These are phyloP conservation scores for Aleiodes sp. DNA, from an alignment of 1,140 invertebrate species.

Conservation along the genomic window DNA sequence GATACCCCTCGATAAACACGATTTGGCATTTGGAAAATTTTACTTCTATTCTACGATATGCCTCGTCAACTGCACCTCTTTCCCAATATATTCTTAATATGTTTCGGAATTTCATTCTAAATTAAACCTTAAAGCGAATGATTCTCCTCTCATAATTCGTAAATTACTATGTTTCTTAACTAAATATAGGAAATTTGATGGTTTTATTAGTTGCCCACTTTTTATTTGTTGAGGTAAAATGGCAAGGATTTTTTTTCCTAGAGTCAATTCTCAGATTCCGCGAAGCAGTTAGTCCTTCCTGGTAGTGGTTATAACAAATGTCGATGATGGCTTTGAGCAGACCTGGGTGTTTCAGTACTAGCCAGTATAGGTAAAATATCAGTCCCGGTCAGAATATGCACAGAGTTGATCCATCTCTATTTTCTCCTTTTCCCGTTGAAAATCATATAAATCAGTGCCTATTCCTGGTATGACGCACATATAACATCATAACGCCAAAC, in stretches of 20 bases:
- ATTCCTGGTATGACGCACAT: no score
- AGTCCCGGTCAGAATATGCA: no score
- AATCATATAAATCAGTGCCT: no score
- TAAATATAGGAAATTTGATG: not conserved
- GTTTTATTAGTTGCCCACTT: not conserved
- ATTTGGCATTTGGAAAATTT: not conserved
- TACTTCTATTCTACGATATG: slow-evolving; percentile 10
- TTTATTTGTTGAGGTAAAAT: not conserved
- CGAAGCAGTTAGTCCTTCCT: not conserved
- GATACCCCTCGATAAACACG: slow-evolving; percentile 4
- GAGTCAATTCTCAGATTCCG: not conserved
- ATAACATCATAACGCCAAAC: no score
- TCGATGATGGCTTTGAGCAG: not conserved
- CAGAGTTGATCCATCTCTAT: no score
- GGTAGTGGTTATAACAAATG: slow-evolving; percentile 18
- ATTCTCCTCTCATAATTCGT: not conserved
- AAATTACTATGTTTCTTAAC: not conserved
- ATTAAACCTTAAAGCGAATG: not conserved
- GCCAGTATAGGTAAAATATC: no score
- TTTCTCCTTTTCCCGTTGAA: no score
- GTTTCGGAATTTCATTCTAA: no score
- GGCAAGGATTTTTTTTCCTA: not conserved
- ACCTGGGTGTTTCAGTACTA: no score
- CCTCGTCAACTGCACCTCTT: not conserved
- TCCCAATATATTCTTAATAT: not conserved